Evolutionary conservation across 2,113 vertebrate genomes (phyloP), one percentile per base, ranked within the genome.

Genomic region (Tragelaphus imberbis): DNA sequence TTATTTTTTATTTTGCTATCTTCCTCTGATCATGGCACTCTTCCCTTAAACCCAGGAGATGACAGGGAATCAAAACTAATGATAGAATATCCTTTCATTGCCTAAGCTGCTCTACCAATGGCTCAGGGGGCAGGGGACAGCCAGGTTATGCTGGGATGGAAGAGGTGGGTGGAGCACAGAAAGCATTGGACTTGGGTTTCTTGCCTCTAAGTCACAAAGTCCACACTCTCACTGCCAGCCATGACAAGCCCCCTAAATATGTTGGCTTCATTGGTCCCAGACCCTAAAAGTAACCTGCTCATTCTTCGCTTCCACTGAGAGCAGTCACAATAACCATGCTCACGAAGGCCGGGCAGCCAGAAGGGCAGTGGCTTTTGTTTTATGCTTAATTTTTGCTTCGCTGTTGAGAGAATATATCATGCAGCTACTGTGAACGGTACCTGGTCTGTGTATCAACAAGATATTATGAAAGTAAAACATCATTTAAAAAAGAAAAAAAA

Each of bases 371-470:
- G 59, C 25, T 90, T 97, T 92, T 30, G 28, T 51, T 96, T 90
- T 91, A 51, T 7, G 4, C 59, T 96, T 80, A 59, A 79, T 79
- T 88, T 97, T 79, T 92, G n/a, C 49, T 95, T 88, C 10, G 1
- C 1, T 56, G 17, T 59, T 96, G 55, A 82, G 30, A 94, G 63
- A 88, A 53, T 63, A 68, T 79, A 96, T 90, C 21, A 95, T 19
- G 51, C 5, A 92, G n/a, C 65, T 90, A 88, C 80, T 86, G 11
- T 92, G 49, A 96, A 53, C 33, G 90, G 75, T 81, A 94, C 33
- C 90, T 97, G 77, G 55, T 71, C 75, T 97, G 14, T 96, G 98
- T 96, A 95, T 86, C 86, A 96, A 90, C n/a, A 91, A 79, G 88
- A 59, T 90, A 79, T 51, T 89, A 85, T 97, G 49, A 92, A 92